phyloP scores from a whole-genome alignment of 2,113 vertebrate genomes.

The Apodemus sylvaticus region DNA sequence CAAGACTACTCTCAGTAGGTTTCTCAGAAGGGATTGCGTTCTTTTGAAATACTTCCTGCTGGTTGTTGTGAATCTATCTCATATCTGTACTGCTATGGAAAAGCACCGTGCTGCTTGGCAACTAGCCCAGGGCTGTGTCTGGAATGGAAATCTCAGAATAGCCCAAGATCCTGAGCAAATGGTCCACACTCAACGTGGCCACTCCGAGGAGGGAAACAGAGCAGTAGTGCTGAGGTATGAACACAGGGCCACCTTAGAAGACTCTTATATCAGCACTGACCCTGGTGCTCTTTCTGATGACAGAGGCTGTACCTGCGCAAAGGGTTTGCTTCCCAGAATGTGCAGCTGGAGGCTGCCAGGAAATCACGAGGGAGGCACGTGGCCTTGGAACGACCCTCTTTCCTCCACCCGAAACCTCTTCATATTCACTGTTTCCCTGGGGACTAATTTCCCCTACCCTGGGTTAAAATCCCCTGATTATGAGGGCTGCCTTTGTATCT shows the following conservation, averaged over 20 bases:
- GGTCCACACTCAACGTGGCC: not conserved
- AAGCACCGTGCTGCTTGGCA: not conserved
- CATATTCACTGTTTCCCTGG: not conserved
- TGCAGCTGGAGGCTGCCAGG: not conserved
- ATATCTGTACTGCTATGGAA: not conserved
- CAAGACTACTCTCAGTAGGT: not conserved
- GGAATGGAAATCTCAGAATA: not conserved
- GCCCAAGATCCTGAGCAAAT: not conserved
- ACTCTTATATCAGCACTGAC: not conserved
- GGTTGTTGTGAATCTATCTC: not conserved
- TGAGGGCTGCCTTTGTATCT: not conserved
- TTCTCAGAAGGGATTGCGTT: not conserved
- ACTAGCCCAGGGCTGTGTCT: rapidly evolving
- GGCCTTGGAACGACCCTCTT: not conserved
- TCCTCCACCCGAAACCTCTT: not conserved
- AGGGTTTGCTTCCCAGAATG: not conserved
- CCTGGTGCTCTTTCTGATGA: not conserved
- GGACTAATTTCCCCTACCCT: not conserved
- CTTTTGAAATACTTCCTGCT: not conserved
- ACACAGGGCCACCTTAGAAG: not conserved
- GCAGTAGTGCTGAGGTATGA: not conserved
- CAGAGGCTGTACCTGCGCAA: not conserved
- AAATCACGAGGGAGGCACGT: not conserved
- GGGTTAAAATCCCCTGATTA: not conserved
- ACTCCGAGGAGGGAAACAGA: not conserved